phyloP scores from a whole-genome alignment of 2,888 invertebrate species.

The Tenthredo scrophulariae region DNA sequence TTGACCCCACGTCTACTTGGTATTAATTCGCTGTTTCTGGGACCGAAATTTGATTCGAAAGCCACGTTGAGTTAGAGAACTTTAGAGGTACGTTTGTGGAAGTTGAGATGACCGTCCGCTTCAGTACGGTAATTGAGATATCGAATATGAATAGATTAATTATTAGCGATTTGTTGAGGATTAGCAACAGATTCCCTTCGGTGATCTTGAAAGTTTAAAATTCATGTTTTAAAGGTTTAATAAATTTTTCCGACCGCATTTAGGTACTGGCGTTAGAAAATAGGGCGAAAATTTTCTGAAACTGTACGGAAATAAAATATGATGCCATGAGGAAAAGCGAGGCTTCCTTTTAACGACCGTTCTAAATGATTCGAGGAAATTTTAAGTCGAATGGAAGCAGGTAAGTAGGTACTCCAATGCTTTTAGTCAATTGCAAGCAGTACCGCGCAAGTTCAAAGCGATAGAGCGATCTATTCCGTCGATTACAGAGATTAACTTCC shows the following conservation, averaged over 20 bases:
- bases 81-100: background rate
- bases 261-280: background rate
- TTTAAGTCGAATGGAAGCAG: conserved; percentile 41
- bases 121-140: background rate
- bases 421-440: conserved; percentile 49
- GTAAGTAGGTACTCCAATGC: conserved; percentile 47
- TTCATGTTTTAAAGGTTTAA: background rate
- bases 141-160: conserved; percentile 6
- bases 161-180: background rate
- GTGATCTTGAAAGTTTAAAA: background rate
- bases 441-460: conserved; percentile 34
- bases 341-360: conserved; percentile 11
- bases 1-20: conserved; percentile 5
- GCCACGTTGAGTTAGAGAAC: conserved; percentile 13
- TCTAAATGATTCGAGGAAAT: conserved; percentile 46
- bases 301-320: background rate
- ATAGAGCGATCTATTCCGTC: conserved; percentile 37
- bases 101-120: background rate
- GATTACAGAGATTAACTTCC: conserved; percentile 43
- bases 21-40: conserved; percentile 20
- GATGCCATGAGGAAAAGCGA: background rate
- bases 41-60: background rate
- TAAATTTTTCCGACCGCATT: background rate
- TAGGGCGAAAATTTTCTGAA: background rate
- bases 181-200: background rate